A percentile compares a stretch with the other conserved stretches of the same genome.
These are phyloP conservation scores for Zonitis immaculata DNA, from an alignment of 2,888 invertebrate genomes.

Conservation along the genomic window DNA sequence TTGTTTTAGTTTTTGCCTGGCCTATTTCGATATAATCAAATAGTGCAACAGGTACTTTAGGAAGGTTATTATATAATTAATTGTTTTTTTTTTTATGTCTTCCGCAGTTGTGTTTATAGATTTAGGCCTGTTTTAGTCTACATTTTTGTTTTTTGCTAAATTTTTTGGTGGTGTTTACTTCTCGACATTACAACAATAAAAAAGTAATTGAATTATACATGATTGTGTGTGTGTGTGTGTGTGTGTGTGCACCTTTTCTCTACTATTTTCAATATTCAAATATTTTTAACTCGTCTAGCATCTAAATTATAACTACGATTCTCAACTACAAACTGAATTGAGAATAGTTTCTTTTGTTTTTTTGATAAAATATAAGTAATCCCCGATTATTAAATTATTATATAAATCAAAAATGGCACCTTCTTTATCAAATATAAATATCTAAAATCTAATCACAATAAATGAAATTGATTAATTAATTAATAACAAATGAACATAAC, in stretches of 20 bases:
- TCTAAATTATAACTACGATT: constrained; percentile 1
- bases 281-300: neutral
- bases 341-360: neutral
- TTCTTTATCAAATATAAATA: constrained; percentile 22
- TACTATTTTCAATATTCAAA: neutral
- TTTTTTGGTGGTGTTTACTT: too few species aligned
- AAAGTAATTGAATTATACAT: too few species aligned
- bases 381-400: constrained; percentile 10
- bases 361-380: neutral
- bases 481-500: too few species aligned
- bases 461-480: constrained; percentile 25
- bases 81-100: too few species aligned
- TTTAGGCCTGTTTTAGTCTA: constrained; percentile 43
- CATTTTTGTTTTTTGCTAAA: too few species aligned
- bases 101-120: constrained; percentile 29
- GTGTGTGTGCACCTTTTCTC: constrained; percentile 32
- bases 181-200: constrained; percentile 26
- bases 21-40: too few species aligned
- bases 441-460: constrained; percentile 14
- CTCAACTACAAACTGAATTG: too few species aligned
- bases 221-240: too few species aligned
- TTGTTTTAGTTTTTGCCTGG: constrained; percentile 1
- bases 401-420: constrained; percentile 30
- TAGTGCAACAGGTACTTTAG: constrained; percentile 30
- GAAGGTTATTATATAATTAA: too few species aligned